These are phyloP conservation scores for Dryobota labecula DNA, from an alignment of 2,888 invertebrate species.

Conservation along the genomic window DNA sequence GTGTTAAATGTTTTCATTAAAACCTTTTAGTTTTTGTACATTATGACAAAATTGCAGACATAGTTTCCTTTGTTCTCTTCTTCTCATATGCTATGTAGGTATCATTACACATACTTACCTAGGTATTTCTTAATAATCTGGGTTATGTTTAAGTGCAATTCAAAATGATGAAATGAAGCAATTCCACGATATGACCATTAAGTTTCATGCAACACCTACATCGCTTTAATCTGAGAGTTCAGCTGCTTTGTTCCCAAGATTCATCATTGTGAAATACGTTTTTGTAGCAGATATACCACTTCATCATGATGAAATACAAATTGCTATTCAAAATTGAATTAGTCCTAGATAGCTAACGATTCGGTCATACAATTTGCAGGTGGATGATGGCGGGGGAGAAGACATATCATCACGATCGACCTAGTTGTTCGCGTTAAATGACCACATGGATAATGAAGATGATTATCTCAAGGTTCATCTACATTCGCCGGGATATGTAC, in stretches of 20 bases:
- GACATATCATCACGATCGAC: conserved; percentile 78
- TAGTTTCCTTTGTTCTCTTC: conserved; percentile 28
- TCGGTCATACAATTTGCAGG: conserved; percentile 42
- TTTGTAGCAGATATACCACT: conserved; percentile 33
- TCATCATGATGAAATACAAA: conserved; percentile 57
- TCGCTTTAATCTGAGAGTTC: conserved; percentile 47
- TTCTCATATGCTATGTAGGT: conserved; percentile 21
- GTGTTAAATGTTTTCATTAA: conserved; percentile 39
- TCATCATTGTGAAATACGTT: conserved; percentile 56
- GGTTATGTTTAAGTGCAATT: conserved; percentile 28
- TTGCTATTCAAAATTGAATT: conserved; percentile 60
- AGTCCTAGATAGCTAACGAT: conserved; percentile 30
- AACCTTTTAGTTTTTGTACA: conserved; percentile 19
- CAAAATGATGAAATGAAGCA: conserved; percentile 50
- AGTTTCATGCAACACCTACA: conserved; percentile 49
- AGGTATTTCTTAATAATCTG: conserved; percentile 37
- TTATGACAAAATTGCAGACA: conserved; percentile 16
- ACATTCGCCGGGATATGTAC: conserved; percentile 51
- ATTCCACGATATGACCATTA: conserved; percentile 51
- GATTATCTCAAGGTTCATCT: conserved; percentile 65
- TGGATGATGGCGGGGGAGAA: conserved; percentile 69
- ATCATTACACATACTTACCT: conserved; percentile 30
- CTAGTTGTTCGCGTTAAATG: conserved; percentile 73
- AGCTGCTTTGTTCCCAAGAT: conserved; percentile 54
- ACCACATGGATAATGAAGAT: conserved; percentile 60